Evolutionary conservation across 1,140 invertebrate genomes (phyloP), one percentile per base, ranked within the genome.

Genomic region (Scaptodrosophila lebanonensis): DNA sequence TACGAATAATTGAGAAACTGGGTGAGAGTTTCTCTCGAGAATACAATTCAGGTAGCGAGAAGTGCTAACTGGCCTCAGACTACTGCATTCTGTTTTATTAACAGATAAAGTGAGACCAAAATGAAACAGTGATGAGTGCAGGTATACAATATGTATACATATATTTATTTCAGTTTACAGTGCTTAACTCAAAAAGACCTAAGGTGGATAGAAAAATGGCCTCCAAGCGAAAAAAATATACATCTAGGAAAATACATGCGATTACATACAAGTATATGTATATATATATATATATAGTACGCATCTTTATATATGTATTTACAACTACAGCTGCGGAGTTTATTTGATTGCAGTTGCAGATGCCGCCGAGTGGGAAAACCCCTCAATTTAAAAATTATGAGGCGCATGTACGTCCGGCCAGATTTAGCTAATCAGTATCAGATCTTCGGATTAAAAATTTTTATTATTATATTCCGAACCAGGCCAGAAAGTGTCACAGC

Each of bases 401-500:
- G 5, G 16, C 17, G 59, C 66, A 43, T 12, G 58, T 38, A 48
- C 17, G 13, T 3, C 12, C 22, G 25, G 16, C 17, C 35, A 39
- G 22, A n/a, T n/a, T n/a, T n/a, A n/a, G n/a, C n/a, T n/a, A n/a
- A n/a, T n/a, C n/a, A n/a, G n/a, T n/a, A n/a, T n/a, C n/a, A n/a
- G n/a, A n/a, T n/a, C n/a, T n/a, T n/a, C n/a, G n/a, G n/a, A n/a
- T n/a, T n/a, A n/a, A n/a, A n/a, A n/a, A n/a, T n/a, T n/a, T n/a
- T n/a, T n/a, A n/a, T n/a, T n/a, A n/a, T n/a, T 17, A 43, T 16
- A 54, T 4, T 33, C 49, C 38, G 29, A 59, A 16, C 62, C 69
- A 58, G 16, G 39, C 29, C 15, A 62, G 32, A 27, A 61, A 54
- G 54, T 49, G 76, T 84, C 68, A 84, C 53, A 84, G 69, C 17